phyloP scores from a whole-genome alignment of 1,140 invertebrate species.

The Drosophila subobscura region DNA sequence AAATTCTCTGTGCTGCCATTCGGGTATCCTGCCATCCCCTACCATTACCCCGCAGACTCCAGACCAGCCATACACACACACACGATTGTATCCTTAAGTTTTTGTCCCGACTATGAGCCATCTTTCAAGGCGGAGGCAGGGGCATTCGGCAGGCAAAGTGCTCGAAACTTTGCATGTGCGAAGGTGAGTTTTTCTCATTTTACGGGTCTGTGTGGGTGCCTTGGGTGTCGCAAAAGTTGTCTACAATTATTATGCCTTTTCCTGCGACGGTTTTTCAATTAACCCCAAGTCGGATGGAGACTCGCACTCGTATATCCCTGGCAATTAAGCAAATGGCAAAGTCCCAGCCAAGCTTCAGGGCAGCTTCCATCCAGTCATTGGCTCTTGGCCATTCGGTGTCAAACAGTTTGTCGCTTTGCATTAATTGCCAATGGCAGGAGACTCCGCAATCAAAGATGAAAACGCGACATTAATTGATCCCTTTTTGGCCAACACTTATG shows the following conservation, averaged over 20 bases:
- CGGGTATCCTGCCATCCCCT: constrained; percentile 11
- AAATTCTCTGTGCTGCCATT: constrained; percentile 56
- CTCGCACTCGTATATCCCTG: too few species aligned
- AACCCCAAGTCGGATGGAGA: constrained; percentile 23
- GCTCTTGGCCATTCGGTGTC: constrained; percentile 24
- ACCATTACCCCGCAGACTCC: background rate
- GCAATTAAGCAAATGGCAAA: constrained; percentile 48
- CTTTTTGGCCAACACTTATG: constrained; percentile 70
- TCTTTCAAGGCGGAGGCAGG: constrained; percentile 29
- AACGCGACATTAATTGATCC: constrained; percentile 52
- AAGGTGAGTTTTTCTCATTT: constrained; percentile 39
- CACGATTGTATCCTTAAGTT: constrained; percentile 27
- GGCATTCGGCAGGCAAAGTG: constrained; percentile 25
- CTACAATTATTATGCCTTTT: constrained; percentile 26
- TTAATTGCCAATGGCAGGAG: too few species aligned
- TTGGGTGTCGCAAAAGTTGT: constrained; percentile 29
- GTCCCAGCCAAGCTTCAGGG: constrained; percentile 1
- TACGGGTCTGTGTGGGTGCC: background rate
- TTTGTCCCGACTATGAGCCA: constrained; percentile 32
- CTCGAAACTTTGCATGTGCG: constrained; percentile 49
- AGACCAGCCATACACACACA: background rate
- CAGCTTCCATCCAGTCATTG: too few species aligned
- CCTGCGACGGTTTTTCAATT: constrained; percentile 38
- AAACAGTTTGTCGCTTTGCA: constrained; percentile 37
- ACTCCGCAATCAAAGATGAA: too few species aligned